Conservation (phyloP, 1,140 invertebrate genomes). For the Apis cerana region DNA sequence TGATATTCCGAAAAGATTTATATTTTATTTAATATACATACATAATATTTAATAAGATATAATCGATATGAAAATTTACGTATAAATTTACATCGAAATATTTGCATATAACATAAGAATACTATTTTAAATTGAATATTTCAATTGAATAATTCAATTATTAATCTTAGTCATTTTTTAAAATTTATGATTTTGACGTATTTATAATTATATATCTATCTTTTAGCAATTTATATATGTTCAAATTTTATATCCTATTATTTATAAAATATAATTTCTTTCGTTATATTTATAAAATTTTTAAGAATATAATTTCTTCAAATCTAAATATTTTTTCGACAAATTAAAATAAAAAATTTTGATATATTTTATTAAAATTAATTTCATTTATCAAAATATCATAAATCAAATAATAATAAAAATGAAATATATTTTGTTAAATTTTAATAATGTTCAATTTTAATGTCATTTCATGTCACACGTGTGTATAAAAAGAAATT, state of each 20-base stretch:
- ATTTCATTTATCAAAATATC: neutral
- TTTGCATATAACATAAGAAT: neutral
- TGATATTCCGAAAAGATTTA: neutral
- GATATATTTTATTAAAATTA: too few relatives aligned
- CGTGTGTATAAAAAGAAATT: neutral
- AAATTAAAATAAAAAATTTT: neutral
- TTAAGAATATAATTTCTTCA: neutral
- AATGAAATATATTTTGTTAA: neutral
- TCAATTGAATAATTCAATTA: neutral
- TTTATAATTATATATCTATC: neutral
- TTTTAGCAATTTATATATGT: neutral
- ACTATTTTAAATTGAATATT: neutral
- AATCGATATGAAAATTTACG: neutral
- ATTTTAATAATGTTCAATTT: neutral
- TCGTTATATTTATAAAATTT: neutral
- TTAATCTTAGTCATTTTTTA: neutral
- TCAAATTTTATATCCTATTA: neutral
- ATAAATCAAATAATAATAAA: neutral
- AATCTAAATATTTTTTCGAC: neutral
- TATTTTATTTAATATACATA: neutral
- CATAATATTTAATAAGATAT: neutral
- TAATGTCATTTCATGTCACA: neutral
- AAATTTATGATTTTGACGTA: neutral
- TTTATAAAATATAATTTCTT: too few relatives aligned
- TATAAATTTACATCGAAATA: neutral